phyloP scores from a whole-genome alignment of 2,888 invertebrate species.

The Agrotis clavis region DNA sequence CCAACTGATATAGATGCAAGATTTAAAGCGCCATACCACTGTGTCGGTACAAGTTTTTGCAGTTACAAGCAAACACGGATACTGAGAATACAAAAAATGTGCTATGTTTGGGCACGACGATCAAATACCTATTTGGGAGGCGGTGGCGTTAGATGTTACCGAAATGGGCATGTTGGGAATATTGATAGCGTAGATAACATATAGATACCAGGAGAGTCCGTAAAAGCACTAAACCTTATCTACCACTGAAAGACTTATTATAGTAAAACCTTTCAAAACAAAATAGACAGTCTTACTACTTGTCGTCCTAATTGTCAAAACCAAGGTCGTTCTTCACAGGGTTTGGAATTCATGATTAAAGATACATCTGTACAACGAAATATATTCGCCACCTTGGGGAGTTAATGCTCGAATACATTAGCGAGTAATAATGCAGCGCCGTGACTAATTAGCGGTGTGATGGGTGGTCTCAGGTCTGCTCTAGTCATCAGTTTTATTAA shows the following conservation, averaged over 20 bases:
- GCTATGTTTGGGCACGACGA: conserved; percentile 38
- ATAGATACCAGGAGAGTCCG: neutral
- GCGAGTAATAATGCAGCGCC: conserved; percentile 52
- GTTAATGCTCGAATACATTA: conserved; percentile 62
- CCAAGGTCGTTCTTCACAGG: conserved; percentile 6
- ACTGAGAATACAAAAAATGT: conserved; percentile 47
- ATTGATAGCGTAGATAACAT: neutral
- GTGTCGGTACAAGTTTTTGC: conserved; percentile 49
- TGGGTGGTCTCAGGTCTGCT: conserved; percentile 51
- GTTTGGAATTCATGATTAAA: conserved; percentile 10
- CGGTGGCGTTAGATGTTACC: conserved; percentile 42
- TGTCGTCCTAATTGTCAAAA: conserved; percentile 15
- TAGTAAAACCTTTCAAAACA: neutral
- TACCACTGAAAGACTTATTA: neutral
- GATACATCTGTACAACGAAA: conserved; percentile 31
- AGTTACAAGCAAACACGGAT: conserved; percentile 43
- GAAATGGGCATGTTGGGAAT: conserved; percentile 16
- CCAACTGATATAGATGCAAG: conserved; percentile 64
- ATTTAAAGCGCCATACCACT: conserved; percentile 57
- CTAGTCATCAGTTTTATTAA: conserved; percentile 39
- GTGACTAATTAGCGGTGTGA: conserved; percentile 59
- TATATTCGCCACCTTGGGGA: conserved; percentile 51
- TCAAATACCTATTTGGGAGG: conserved; percentile 39
- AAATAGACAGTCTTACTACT: neutral
- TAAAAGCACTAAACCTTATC: neutral